Conservation (phyloP, 2,888 invertebrate species). For the Himalopsyche tibetana region DNA sequence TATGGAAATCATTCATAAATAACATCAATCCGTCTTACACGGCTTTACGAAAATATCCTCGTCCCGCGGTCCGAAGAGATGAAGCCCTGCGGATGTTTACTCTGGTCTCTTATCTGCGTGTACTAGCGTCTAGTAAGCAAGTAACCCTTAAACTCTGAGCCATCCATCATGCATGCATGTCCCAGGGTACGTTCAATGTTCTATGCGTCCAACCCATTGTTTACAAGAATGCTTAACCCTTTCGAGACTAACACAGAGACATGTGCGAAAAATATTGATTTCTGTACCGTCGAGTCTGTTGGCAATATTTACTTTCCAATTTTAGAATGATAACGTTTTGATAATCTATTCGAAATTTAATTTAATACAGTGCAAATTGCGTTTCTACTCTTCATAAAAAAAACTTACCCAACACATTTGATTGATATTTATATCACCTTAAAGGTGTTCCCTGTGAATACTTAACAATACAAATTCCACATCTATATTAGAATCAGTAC, state of each 20-base stretch:
- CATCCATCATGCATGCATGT: conserved; percentile 61
- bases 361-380: too few species aligned
- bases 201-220: not conserved
- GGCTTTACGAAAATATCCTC: not conserved
- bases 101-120: conserved; percentile 57
- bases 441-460: too few species aligned
- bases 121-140: conserved; percentile 53
- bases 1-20: not conserved
- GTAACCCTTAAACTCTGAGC: conserved; percentile 59
- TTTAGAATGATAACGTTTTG: too few species aligned
- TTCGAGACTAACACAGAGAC: not conserved
- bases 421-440: too few species aligned
- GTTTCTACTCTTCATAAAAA: too few species aligned
- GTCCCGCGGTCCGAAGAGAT: not conserved
- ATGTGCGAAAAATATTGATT: conserved; percentile 3
- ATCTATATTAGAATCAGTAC: too few species aligned
- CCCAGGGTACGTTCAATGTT: conserved; percentile 14
- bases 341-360: too few species aligned
- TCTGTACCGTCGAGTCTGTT: not conserved
- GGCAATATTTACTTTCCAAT: not conserved
- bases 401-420: too few species aligned
- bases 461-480: too few species aligned
- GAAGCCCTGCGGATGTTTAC: conserved; percentile 51
- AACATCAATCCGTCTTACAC: not conserved
- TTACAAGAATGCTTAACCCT: conserved; percentile 25